phyloP scores from a whole-genome alignment of 2,113 vertebrate species.

The Prionailurus bengalensis region DNA sequence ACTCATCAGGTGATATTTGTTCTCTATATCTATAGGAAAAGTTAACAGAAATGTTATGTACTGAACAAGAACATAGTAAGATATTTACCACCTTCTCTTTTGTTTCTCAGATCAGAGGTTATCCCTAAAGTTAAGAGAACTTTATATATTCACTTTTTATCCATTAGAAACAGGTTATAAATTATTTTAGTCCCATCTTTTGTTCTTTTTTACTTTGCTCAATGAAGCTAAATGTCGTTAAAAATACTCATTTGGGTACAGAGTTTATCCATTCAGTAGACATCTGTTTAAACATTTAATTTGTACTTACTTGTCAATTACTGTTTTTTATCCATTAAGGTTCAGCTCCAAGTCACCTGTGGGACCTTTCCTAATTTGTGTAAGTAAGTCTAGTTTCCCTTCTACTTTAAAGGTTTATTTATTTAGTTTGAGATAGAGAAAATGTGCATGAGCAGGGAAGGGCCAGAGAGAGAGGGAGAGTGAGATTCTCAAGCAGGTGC shows the following conservation, averaged over 20 bases:
- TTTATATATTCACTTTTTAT: background rate
- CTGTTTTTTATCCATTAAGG: background rate
- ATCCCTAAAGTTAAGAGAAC: background rate
- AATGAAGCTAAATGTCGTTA: background rate
- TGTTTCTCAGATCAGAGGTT: background rate
- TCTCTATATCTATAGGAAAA: background rate
- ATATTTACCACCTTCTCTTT: background rate
- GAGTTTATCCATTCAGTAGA: background rate
- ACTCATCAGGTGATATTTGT: background rate
- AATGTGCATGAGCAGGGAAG: too few relatives aligned
- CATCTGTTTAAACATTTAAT: background rate
- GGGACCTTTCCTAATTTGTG: background rate
- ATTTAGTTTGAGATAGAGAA: too few relatives aligned
- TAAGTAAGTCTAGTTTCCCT: background rate
- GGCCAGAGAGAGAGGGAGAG: too few relatives aligned
- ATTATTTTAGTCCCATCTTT: background rate
- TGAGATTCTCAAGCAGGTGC: too few relatives aligned
- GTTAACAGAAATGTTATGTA: background rate
- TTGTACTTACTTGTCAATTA: background rate
- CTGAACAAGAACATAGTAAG: background rate
- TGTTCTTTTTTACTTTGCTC: background rate
- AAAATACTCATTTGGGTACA: background rate
- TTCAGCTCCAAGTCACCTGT: background rate
- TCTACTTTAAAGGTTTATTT: background rate
- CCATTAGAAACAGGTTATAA: constrained; percentile 4